Conservation (phyloP, 2,113 vertebrate species). For the Panthera uncia region DNA sequence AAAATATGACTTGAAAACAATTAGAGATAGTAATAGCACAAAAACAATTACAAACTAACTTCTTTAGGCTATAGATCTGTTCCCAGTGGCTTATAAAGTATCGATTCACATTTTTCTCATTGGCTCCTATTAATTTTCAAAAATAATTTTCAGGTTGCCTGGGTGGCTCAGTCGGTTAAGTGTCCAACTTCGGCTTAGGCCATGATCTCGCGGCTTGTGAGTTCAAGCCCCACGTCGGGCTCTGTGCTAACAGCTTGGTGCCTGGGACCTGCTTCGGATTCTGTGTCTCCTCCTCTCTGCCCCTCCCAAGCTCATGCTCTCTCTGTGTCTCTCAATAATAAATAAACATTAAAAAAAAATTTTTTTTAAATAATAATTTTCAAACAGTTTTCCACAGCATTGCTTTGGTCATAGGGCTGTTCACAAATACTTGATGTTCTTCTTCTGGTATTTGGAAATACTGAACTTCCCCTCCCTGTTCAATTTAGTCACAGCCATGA, state of each 20-base stretch:
- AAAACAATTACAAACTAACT: background rate
- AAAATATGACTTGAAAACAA: background rate
- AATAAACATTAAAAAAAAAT: no score
- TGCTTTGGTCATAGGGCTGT: background rate
- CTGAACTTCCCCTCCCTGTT: background rate
- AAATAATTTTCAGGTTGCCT: background rate
- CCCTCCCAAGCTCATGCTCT: no score
- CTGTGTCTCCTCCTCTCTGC: no score
- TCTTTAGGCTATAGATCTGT: background rate
- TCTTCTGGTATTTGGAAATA: background rate
- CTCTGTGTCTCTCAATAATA: no score
- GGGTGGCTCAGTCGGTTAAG: no score
- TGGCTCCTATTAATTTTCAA: background rate
- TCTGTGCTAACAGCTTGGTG: no score
- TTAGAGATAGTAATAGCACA: background rate
- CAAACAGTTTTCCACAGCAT: background rate
- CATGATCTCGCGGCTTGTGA: no score
- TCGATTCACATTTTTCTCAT: background rate
- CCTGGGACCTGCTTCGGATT: no score
- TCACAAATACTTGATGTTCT: slow-evolving; percentile 15
- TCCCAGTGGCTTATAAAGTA: background rate
- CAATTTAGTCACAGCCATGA: background rate
- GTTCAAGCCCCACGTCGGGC: no score
- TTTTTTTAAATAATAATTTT: background rate
- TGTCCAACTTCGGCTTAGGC: no score